phyloP scores from a whole-genome alignment of 2,797 vertebrate species.

The Phylloscopus collybita region DNA sequence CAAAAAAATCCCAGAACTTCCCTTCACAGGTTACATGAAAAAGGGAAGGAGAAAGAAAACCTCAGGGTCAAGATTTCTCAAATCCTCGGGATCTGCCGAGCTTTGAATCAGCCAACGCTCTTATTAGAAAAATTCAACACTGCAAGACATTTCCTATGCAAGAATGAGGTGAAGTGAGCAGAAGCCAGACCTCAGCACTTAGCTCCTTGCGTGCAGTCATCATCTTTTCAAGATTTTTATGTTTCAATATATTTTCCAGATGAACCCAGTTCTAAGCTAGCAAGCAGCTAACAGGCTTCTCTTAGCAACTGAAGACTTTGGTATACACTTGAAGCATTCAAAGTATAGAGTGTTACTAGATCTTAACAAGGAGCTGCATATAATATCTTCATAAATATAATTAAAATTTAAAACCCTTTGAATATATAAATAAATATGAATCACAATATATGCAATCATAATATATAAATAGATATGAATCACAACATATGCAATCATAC shows the following conservation, averaged over 20 bases:
- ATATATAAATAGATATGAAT: background rate
- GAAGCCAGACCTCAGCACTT: background rate
- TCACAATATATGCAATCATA: background rate
- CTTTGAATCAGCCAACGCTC: background rate
- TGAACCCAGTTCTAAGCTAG: background rate
- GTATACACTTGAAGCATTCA: background rate
- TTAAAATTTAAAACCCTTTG: background rate
- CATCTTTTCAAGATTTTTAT: background rate
- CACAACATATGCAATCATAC: background rate
- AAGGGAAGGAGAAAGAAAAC: background rate
- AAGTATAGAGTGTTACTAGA: too few relatives aligned
- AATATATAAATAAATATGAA: background rate
- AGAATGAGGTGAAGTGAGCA: background rate
- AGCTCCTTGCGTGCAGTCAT: fast-evolving
- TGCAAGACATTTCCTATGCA: background rate
- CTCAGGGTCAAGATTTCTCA: background rate
- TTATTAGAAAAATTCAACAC: background rate
- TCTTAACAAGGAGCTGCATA: background rate
- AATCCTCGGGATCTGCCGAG: fast-evolving
- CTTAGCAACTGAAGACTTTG: background rate
- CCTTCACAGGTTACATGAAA: background rate
- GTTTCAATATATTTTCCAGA: background rate
- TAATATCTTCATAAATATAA: background rate
- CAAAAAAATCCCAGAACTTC: background rate
- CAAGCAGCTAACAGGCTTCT: background rate